A percentile compares a stretch with the other conserved stretches of the same genome.
Evolutionary conservation across 2,888 invertebrate genomes (phyloP).

Genomic region (Galerucella pusilla): DNA sequence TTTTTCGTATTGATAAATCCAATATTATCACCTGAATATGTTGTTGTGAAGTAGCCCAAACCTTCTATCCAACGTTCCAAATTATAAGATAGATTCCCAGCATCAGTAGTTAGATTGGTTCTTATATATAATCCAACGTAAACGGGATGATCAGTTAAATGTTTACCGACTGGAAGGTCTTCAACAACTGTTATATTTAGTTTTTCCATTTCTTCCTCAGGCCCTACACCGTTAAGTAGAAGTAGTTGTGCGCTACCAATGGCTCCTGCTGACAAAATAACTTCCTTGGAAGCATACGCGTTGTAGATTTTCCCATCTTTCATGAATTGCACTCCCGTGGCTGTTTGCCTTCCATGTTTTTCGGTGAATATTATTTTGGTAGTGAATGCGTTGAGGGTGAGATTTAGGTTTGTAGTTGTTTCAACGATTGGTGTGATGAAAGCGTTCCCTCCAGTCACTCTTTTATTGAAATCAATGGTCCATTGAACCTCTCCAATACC

Average conservation of each 20-base stretch:
- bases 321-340: conserved; percentile 69
- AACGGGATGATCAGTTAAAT: conserved; percentile 51
- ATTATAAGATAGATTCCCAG: neutral
- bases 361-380: conserved; percentile 67
- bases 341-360: conserved; percentile 61
- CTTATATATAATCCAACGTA: conserved; percentile 47
- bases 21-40: conserved; percentile 19
- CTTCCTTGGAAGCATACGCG: conserved; percentile 72
- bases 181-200: conserved; percentile 48
- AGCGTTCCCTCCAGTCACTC: conserved; percentile 71
- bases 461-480: conserved; percentile 70
- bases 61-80: conserved; percentile 19
- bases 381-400: conserved; percentile 68
- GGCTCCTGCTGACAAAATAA: conserved; percentile 81
- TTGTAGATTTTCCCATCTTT: conserved; percentile 63
- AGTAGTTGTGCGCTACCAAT: conserved; percentile 69
- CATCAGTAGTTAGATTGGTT: conserved; percentile 17
- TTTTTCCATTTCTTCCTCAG: conserved; percentile 45
- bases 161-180: conserved; percentile 52
- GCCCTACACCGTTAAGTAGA: conserved; percentile 56
- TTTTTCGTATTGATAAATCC: conserved; percentile 31
- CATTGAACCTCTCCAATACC: conserved; percentile 73
- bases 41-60: conserved; percentile 12
- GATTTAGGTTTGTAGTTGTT: conserved; percentile 69
- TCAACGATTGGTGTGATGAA: conserved; percentile 68